A percentile compares a stretch with the other conserved stretches of the same genome.
Conservation (phyloP, 2,797 vertebrate genomes). For the Enteromius treurensis region DNA sequence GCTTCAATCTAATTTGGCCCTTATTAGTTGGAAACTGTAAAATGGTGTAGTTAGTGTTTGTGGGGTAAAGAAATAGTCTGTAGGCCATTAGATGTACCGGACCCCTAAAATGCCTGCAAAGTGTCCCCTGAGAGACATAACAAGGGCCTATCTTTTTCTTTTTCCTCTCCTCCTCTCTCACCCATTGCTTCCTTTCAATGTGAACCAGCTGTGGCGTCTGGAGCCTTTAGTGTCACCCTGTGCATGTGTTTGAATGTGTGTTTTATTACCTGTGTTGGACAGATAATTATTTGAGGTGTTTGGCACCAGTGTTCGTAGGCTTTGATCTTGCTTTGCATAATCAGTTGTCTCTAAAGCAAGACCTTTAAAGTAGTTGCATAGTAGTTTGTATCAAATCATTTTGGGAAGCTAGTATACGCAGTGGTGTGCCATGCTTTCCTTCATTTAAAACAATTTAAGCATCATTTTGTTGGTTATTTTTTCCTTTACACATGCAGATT, state of each 20-base stretch:
- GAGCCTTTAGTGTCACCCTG: constrained; percentile 30
- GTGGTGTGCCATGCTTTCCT: neutral
- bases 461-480: neutral
- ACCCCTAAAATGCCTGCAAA: constrained; percentile 40
- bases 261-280: constrained; percentile 29
- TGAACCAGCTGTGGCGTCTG: constrained; percentile 62
- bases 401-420: neutral
- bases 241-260: neutral
- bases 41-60: constrained; percentile 23
- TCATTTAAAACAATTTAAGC: neutral
- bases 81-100: constrained; percentile 46
- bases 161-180: constrained; percentile 15
- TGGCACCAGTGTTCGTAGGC: neutral
- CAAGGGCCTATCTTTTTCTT: constrained; percentile 46
- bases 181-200: constrained; percentile 47
- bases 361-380: neutral
- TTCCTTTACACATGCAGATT: neutral
- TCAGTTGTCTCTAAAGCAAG: neutral
- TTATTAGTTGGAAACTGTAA: constrained; percentile 29
- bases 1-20: constrained; percentile 14
- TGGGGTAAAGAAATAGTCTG: constrained; percentile 36
- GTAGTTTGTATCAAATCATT: neutral
- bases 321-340: constrained; percentile 34
- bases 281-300: constrained; percentile 13
- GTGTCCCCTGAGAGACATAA: constrained; percentile 54